Conservation (phyloP, 2,888 invertebrate genomes). For the Thecocarcelia acutangulata region DNA sequence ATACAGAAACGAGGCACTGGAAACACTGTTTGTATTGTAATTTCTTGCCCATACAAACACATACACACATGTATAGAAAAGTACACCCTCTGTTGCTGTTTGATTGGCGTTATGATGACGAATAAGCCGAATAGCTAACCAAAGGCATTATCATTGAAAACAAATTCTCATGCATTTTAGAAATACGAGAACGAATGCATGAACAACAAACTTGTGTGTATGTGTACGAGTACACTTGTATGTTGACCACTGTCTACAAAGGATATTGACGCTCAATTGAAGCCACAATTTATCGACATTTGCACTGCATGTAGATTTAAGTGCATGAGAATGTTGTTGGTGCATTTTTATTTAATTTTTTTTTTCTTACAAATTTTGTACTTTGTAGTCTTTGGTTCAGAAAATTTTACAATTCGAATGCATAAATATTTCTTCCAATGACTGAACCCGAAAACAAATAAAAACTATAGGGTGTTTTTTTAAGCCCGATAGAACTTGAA, state of each 20-base stretch:
- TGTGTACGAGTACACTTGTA: slow-evolving; percentile 63
- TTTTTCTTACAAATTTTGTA: too few species aligned
- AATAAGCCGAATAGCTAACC: slow-evolving; percentile 33
- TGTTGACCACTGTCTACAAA: slow-evolving; percentile 61
- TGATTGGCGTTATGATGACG: slow-evolving; percentile 29
- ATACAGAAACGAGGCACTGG: too few species aligned
- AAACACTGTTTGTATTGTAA: too few species aligned
- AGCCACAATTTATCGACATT: slow-evolving; percentile 65
- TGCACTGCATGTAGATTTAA: slow-evolving; percentile 42
- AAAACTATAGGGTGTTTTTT: slow-evolving; percentile 33
- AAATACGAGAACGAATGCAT: neutral
- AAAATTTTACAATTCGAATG: slow-evolving; percentile 6
- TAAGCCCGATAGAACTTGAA: too few species aligned
- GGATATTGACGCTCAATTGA: slow-evolving; percentile 65
- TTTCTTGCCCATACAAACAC: neutral
- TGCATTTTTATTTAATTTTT: slow-evolving; percentile 4
- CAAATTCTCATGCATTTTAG: neutral
- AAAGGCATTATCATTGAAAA: slow-evolving; percentile 11
- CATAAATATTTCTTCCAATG: slow-evolving; percentile 7
- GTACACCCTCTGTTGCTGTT: neutral
- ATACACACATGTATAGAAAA: neutral
- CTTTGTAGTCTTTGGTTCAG: slow-evolving; percentile 1
- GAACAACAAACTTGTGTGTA: neutral
- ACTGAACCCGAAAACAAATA: slow-evolving; percentile 12
- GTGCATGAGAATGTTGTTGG: slow-evolving; percentile 27